Evolutionary conservation across 2,113 vertebrate genomes (phyloP).

Genomic region (Dendrocopos noguchii): DNA sequence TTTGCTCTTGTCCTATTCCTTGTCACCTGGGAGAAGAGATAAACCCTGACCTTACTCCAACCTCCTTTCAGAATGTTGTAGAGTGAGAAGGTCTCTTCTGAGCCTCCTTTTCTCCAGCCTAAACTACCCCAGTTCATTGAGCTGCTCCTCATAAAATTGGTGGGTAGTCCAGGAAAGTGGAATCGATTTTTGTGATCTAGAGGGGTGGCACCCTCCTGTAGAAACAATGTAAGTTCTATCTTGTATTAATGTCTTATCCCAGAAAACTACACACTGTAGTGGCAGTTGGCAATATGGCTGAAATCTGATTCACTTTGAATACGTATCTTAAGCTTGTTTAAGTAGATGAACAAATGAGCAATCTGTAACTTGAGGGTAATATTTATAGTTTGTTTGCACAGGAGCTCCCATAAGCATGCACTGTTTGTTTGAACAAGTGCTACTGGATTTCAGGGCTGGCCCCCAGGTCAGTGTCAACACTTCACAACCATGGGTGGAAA

Average conservation of each 20-base stretch:
- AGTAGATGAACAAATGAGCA: slow-evolving; percentile 8
- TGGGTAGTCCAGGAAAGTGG: neutral
- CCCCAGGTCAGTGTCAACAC: slow-evolving; percentile 45
- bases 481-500: neutral
- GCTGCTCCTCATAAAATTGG: neutral
- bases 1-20: too few species aligned
- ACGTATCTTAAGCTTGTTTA: neutral
- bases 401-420: slow-evolving; percentile 2
- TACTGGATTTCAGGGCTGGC: slow-evolving; percentile 49
- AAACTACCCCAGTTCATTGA: too few species aligned
- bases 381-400: slow-evolving; percentile 33
- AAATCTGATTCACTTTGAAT: slow-evolving; percentile 2
- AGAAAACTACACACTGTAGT: neutral
- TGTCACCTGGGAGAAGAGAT: too few species aligned
- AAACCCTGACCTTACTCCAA: too few species aligned
- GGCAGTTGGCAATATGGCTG: neutral
- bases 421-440: slow-evolving; percentile 68
- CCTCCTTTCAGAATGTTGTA: too few species aligned
- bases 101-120: too few species aligned
- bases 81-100: too few species aligned
- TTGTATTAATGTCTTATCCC: neutral
- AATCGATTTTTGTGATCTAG: neutral
- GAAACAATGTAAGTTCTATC: neutral
- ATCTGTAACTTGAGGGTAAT: neutral
- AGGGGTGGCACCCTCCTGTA: neutral